Evolutionary conservation across 2,797 vertebrate species (phyloP), one percentile per base, ranked within the genome.

Genomic region (Microchirus variegatus): DNA sequence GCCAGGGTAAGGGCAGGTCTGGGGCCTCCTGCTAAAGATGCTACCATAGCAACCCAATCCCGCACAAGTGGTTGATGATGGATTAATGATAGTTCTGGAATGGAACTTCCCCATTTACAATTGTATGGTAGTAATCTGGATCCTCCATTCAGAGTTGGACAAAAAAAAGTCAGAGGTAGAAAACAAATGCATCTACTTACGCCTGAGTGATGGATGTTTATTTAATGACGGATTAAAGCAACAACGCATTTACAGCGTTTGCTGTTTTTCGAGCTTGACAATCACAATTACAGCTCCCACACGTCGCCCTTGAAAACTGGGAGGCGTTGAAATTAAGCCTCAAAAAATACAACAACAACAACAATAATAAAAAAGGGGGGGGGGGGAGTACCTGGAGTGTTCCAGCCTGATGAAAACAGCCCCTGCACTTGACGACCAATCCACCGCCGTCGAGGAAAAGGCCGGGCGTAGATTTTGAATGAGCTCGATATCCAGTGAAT

Each of bases 401-500:
- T 49, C 2, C 2, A 65, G 61, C 44, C 64, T 40, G 75, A 75
- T 60, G 77, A 67, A 81, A 85, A 80, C 74, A 52, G 49, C 10
- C 49, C 63, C 63, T 37, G 68, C 85, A 63, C 85, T 80, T 52
- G 75, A 85, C 78, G 74, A 75, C 62, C 75, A 77, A 81, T 76
- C 73, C 19, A 44, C 19, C 79, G 58, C 71, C 63, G 62, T 62
- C 16, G 64, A 70, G 72, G 66, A 64, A 53, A 55, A 44, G 46
- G n/a, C n/a, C n/a, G n/a, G n/a, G 59, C 50, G 78, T 67, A 58
- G 72, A 61, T 73, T 78, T 36, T 85, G 79, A 91, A 90, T 84
- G 85, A 82, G 88, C 77, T 78, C 85, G 80, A 90, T 86, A 83
- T 76, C 72, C 75, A 38, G 53, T 83, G 87, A 87, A 88, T 83